Evolutionary conservation across 2,113 vertebrate species (phyloP), one percentile per base, ranked within the genome.

Genomic region (Tichodroma muraria): DNA sequence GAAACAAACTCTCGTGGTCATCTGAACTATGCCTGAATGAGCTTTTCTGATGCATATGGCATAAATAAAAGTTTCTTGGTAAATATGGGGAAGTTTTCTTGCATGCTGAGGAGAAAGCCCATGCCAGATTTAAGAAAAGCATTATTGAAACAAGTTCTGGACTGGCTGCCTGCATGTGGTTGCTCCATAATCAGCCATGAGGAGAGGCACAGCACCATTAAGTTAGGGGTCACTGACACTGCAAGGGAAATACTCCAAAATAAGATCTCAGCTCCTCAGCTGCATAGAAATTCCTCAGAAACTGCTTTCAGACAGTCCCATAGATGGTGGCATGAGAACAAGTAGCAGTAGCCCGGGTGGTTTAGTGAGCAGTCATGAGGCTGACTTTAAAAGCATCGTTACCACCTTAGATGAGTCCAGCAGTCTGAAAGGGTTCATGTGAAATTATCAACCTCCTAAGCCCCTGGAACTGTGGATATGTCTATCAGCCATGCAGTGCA

Each of bases 1-100:
- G 86, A 94, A 96, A 89, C 73, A 95, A 93, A 87, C 89, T 90
- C 60, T 91, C 75, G 84, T 37, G 89, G 93, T 94, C 89, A 92
- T 83, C 85, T 59, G 52, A 89, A 72, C 82, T 88, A 52, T 40
- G 89, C 59, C 75, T 95, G 91, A 88, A 44, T 69, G 63, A 93
- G n/a, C 44, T 81, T 80, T 80, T 73, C 89, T 90, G 76, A 80
- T 81, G 70, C 40, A 70, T 31, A 84, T 77, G 64, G 56, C 47
- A 88, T 73, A 85, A 94, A 93, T 77, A 89, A 54, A 94, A 80
- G 60, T 66, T 92, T 63, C 80, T 83, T 44, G 80, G 93, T 80
- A 72, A 95, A 88, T 49, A 95, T 0, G 13, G 54, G 79, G 73
- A 94, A 35, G 44, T 80, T 84, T 94, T 73, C 53, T 90, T 81